These are phyloP conservation scores for Cassiopea xamachana DNA, from an alignment of 30 jellyfish, hydroid and myxozoan species.

Conservation along the genomic window DNA sequence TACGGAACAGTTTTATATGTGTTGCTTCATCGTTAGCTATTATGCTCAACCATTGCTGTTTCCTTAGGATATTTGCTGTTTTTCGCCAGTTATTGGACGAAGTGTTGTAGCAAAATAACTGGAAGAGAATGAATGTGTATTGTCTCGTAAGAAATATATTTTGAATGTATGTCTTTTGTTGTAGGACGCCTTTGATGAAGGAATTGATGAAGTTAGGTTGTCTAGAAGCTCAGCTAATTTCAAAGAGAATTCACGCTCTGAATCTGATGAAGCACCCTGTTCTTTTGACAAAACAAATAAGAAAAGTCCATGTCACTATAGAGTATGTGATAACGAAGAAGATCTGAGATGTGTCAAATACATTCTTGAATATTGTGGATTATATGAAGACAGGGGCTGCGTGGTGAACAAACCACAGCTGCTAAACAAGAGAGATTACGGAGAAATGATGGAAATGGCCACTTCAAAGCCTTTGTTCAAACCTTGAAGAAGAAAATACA, in stretches of 20 bases:
- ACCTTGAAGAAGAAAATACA: conserved; percentile 1
- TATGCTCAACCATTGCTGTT: too few species aligned
- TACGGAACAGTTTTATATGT: too few species aligned
- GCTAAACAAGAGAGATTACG: conserved; percentile 49
- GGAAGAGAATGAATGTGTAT: background rate
- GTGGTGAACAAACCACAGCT: conserved; percentile 82
- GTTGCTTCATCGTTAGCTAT: too few species aligned
- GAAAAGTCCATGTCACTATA: conserved; percentile 64
- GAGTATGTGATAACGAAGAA: conserved; percentile 30
- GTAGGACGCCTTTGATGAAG: conserved; percentile 38
- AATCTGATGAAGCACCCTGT: conserved; percentile 48
- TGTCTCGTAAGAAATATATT: background rate
- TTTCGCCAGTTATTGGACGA: too few species aligned
- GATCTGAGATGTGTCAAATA: conserved; percentile 60
- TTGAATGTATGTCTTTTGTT: background rate
- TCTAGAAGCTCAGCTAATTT: conserved; percentile 1
- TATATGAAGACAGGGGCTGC: conserved; percentile 86
- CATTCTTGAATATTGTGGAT: conserved; percentile 76
- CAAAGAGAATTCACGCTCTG: background rate
- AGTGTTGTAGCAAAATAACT: too few species aligned
- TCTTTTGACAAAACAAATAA: conserved; percentile 37
- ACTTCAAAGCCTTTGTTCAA: conserved; percentile 26
- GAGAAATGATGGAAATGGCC: conserved; percentile 49
- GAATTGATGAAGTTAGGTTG: conserved; percentile 24
- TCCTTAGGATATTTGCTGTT: too few species aligned